phyloP scores from a whole-genome alignment of 1,140 invertebrate species.

The Agrypnia vestita region DNA sequence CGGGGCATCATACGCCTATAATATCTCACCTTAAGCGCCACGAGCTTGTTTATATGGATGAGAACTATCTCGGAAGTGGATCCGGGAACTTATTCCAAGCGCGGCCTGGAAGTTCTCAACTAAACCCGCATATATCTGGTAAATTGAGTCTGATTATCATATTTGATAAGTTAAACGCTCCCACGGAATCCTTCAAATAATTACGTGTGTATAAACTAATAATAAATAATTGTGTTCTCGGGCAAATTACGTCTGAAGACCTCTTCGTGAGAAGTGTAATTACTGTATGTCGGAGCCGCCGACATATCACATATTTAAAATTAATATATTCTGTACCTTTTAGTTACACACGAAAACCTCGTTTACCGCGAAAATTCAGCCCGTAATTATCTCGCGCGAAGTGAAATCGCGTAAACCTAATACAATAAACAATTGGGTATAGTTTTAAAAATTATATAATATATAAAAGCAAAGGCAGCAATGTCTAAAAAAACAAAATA shows the following conservation, averaged over 20 bases:
- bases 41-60: constrained; percentile 27
- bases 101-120: constrained; percentile 3
- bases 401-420: no score
- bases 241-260: neutral
- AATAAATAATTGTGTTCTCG: neutral
- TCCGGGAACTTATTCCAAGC: constrained; percentile 13
- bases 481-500: no score
- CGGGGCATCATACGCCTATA: neutral
- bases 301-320: neutral
- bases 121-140: constrained; percentile 33
- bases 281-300: neutral
- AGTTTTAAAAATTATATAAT: no score
- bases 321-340: neutral
- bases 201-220: constrained; percentile 3
- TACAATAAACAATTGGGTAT: no score
- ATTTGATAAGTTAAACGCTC: constrained; percentile 30
- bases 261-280: neutral
- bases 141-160: constrained; percentile 24
- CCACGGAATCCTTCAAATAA: neutral
- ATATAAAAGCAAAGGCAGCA: no score
- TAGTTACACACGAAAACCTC: neutral
- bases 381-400: no score
- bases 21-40: constrained; percentile 22
- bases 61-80: constrained; percentile 22
- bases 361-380: no score